Evolutionary conservation across 1,140 invertebrate genomes (phyloP).

Genomic region (Orussus abietinus): DNA sequence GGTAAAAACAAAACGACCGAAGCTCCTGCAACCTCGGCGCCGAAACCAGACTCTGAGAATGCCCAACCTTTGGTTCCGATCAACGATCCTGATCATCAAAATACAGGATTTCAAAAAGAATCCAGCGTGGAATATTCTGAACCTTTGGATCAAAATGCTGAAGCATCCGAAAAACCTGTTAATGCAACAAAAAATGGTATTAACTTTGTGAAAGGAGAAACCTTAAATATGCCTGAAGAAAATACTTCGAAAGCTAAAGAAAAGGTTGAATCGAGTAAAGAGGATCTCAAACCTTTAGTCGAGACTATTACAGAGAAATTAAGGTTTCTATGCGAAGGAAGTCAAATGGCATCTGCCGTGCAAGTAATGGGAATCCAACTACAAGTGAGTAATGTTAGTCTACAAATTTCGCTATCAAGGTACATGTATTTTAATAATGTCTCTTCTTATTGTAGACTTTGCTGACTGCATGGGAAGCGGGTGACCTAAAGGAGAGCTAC

Average conservation of each 20-base stretch:
- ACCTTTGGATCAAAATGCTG: conserved; percentile 11
- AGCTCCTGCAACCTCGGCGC: too few relatives aligned
- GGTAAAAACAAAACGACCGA: conserved; percentile 26
- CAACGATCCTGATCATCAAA: conserved; percentile 23
- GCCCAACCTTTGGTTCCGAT: too few relatives aligned
- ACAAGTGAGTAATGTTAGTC: conserved; percentile 50
- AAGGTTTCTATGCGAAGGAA: conserved; percentile 62
- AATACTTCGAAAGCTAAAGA: conserved; percentile 21
- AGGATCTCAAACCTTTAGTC: conserved; percentile 46
- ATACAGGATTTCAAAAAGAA: conserved; percentile 28
- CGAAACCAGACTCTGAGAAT: too few relatives aligned
- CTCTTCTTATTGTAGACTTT: conserved; percentile 56
- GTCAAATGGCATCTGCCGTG: conserved; percentile 58
- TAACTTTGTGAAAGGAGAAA: conserved; percentile 38
- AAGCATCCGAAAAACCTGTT: conserved; percentile 32
- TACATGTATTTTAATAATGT: conserved; percentile 5
- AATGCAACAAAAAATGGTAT: conserved; percentile 20
- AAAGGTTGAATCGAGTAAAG: conserved; percentile 27
- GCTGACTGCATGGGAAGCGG: conserved; percentile 59
- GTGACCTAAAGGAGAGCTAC: conserved; percentile 58
- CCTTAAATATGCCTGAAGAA: conserved; percentile 14
- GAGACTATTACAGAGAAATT: conserved; percentile 60
- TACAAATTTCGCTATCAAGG: conserved; percentile 9
- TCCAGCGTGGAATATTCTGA: conserved; percentile 21
- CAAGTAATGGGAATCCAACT: conserved; percentile 65